Base-by-base conservation (phyloP, 2,113 vertebrate genomes). In the Poeciliopsis occidentalis region DNA sequence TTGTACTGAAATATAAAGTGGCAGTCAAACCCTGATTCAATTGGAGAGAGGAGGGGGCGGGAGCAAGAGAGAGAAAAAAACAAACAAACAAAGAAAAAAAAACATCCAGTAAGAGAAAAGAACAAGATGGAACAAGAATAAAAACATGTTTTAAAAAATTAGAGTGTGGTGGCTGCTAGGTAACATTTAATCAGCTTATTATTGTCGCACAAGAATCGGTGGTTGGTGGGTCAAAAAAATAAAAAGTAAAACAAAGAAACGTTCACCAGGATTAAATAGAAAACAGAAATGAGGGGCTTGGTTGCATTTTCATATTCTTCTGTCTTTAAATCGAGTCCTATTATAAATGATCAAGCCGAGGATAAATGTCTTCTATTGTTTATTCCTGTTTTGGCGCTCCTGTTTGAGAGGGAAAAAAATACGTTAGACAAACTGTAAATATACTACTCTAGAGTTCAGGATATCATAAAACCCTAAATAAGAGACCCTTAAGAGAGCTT, bases 361-460 rank as follows among this genome's bases (percentile, higher is more conserved):
- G 85, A 92, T 91, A 91, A 90, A 91, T 78, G 93, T 94, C 93
- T 95, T 92, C 91, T 94, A 98, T 90, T 96, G 96, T 95, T 96
- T 97, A 95, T 90, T 96, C 92, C 96, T 95, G 93, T 95, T 97
- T 95, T 97, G 97, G 87, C 95, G 96, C 92, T 97, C 97, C 97
- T 98, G 94, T 65, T 79, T 76, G 89, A 79, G 85, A 47, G 86
- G 86, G 90, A n/a, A 75, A 79, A 73, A 29, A 60, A 77, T 37
- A 31, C 4, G 60, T 85, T 34, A 90, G 34, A 68, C 2, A 81
- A 5, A n/a, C n/a, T 54, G 44, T n/a, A 24, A 57, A 57, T 8
- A n/a, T 34, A 73, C 5, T 26, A 60, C n/a, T 74, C 4, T 37
- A 67, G n/a, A 75, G 7, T 30, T 11, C 10, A 76, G 22, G 41